Evolutionary conservation across 2,113 vertebrate species (phyloP), one percentile per base, ranked within the genome.

Genomic region (Vidua chalybeata): DNA sequence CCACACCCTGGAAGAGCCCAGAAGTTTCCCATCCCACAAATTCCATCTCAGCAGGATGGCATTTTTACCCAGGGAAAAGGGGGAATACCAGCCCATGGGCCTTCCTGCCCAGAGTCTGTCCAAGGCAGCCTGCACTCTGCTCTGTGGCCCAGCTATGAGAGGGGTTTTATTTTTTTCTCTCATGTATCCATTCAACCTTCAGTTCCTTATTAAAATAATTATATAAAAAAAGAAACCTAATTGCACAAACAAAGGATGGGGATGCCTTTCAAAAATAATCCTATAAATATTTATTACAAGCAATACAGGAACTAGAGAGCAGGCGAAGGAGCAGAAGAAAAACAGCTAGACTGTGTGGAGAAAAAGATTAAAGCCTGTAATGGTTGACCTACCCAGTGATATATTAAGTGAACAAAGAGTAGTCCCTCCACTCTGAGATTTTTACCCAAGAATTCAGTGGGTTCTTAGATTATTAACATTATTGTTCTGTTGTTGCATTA

Each of bases 271-370:
- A 90, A 96, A 97, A 98, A 97, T 96, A 97, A 96, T 93, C 92
- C 85, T 87, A 94, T 95, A 97, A 97, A 96, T 98, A 97, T 97
- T 97, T 97, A 95, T 97, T 95, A 95, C 46, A 89, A 88, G 39
- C 22, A 61, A 67, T 78, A 81, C 30, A 61, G 83, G 72, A 84
- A 79, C 58, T 72, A 67, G 59, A 39, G 13, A 13, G 64, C 49
- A 72, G 74, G 73, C 74, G 66, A 96, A 90, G 54, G 61, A 93
- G 68, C 41, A 92, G 61, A 94, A 96, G 83, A 84, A 96, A 95
- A 97, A 89, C 88, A 96, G 48, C 95, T 84, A 97, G 91, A 26
- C 85, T 84, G 46, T 75, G 83, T 89, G 71, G 81, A 94, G 74
- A 90, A 93, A 81, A 95, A 96, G 61, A 95, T 94, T 92, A 82